These are phyloP conservation scores for Drosophila carrolli DNA, from an alignment of 1,140 invertebrate genomes.

Conservation along the genomic window DNA sequence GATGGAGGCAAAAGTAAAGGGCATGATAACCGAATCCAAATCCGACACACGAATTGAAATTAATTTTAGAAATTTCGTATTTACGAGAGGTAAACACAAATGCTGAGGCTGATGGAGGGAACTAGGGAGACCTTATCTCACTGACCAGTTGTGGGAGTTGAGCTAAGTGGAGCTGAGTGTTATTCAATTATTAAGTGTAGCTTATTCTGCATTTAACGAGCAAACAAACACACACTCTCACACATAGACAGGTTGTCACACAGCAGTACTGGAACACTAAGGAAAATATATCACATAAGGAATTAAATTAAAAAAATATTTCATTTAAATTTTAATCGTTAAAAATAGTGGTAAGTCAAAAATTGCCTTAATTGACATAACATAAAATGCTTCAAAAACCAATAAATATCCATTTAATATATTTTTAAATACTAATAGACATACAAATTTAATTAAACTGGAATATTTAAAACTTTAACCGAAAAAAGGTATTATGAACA, in stretches of 20 bases:
- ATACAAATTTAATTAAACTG: no score
- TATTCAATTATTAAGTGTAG: constrained; percentile 71
- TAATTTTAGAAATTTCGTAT: constrained; percentile 64
- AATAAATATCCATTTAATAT: no score
- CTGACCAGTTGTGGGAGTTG: constrained; percentile 47
- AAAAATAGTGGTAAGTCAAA: no score
- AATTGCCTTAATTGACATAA: no score
- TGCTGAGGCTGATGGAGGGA: constrained; percentile 34
- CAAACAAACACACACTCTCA: constrained; percentile 29
- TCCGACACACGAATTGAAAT: constrained; percentile 35
- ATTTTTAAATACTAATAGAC: no score
- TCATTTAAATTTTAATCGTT: no score
- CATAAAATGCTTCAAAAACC: no score
- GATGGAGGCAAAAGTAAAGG: constrained; percentile 9
- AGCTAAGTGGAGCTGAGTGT: constrained; percentile 41
- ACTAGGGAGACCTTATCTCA: constrained; percentile 46
- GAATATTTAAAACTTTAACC: not conserved
- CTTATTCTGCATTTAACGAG: constrained; percentile 74
- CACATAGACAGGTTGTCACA: constrained; percentile 6
- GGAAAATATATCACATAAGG: not conserved
- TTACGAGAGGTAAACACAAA: constrained; percentile 42
- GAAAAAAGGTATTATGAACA: no score
- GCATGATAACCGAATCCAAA: constrained; percentile 35
- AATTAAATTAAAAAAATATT: not conserved
- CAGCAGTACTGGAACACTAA: constrained; percentile 8